phyloP scores from a whole-genome alignment of 2,113 vertebrate genomes.

The Odontesthes bonariensis region DNA sequence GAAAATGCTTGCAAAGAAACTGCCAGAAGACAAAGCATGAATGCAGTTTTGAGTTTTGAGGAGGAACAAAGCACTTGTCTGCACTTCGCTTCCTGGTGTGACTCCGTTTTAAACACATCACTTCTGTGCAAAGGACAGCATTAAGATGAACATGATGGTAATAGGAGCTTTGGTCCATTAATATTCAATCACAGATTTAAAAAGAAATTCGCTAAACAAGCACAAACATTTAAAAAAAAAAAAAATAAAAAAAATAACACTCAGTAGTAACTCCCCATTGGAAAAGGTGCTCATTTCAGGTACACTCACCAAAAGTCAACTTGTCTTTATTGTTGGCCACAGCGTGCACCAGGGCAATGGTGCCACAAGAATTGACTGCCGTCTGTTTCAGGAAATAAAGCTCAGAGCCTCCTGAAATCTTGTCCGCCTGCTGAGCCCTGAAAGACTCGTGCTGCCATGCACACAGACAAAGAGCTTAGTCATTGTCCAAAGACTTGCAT shows the following conservation, averaged over 20 bases:
- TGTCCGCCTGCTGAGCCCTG: slow-evolving; percentile 89
- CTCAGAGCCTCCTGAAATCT: slow-evolving; percentile 83
- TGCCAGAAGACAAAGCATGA: no score
- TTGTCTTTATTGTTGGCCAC: slow-evolving; percentile 93
- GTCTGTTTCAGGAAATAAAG: slow-evolving; percentile 97
- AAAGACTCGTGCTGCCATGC: slow-evolving; percentile 91
- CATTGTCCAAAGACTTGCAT: background rate
- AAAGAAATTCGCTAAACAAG: background rate
- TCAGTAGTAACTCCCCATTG: background rate
- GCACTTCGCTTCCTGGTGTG: no score
- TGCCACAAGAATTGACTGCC: slow-evolving; percentile 92
- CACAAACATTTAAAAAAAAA: no score
- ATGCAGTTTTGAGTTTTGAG: no score
- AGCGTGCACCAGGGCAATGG: slow-evolving; percentile 92
- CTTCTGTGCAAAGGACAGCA: no score
- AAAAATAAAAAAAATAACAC: no score
- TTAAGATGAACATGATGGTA: no score
- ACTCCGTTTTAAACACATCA: no score
- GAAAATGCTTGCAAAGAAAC: no score
- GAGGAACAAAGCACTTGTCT: no score
- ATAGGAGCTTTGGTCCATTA: no score
- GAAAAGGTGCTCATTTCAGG: background rate
- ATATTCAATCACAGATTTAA: background rate
- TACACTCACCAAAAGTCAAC: slow-evolving; percentile 89
- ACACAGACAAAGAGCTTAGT: background rate